A percentile compares a stretch with the other conserved stretches of the same genome.
Evolutionary conservation across 2,113 vertebrate genomes (phyloP).

Genomic region (Dissostichus mawsoni): DNA sequence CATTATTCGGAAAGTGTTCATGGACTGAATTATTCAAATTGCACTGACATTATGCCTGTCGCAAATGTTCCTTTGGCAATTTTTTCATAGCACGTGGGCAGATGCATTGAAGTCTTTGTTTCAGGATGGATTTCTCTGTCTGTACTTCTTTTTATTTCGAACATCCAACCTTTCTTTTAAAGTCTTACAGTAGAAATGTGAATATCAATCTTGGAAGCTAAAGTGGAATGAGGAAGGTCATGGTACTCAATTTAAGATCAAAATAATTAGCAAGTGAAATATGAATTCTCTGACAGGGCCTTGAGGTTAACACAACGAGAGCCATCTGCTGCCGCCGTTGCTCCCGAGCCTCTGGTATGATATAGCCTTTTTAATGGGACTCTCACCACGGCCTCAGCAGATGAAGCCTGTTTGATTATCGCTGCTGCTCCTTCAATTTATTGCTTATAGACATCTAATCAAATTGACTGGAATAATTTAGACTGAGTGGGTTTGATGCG

Average conservation of each 20-base stretch:
- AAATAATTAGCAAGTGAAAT: constrained; percentile 77
- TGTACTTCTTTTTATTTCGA: constrained; percentile 35
- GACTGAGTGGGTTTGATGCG: constrained; percentile 37
- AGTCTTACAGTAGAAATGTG: constrained; percentile 26
- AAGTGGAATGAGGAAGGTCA: constrained; percentile 47
- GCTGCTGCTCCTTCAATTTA: constrained; percentile 58
- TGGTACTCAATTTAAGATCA: constrained; percentile 70
- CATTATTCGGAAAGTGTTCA: constrained; percentile 42
- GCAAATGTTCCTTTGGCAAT: neutral
- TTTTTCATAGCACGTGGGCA: constrained; percentile 42
- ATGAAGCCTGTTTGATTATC: constrained; percentile 48
- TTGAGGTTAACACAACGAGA: constrained; percentile 65
- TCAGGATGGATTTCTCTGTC: constrained; percentile 32
- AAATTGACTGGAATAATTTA: constrained; percentile 60
- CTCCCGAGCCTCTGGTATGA: constrained; percentile 52
- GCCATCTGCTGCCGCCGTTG: constrained; percentile 56
- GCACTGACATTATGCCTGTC: constrained; percentile 20
- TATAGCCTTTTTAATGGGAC: constrained; percentile 47
- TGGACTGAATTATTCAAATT: constrained; percentile 48
- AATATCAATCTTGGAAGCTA: constrained; percentile 50
- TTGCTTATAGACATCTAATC: constrained; percentile 58
- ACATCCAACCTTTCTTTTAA: constrained; percentile 40
- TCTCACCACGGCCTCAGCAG: constrained; percentile 37
- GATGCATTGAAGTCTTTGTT: constrained; percentile 32
- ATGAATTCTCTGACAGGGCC: constrained; percentile 68